Evolutionary conservation across 1,140 invertebrate genomes (phyloP), one percentile per base, ranked within the genome.

Genomic region (Drosophila malerkotliana): DNA sequence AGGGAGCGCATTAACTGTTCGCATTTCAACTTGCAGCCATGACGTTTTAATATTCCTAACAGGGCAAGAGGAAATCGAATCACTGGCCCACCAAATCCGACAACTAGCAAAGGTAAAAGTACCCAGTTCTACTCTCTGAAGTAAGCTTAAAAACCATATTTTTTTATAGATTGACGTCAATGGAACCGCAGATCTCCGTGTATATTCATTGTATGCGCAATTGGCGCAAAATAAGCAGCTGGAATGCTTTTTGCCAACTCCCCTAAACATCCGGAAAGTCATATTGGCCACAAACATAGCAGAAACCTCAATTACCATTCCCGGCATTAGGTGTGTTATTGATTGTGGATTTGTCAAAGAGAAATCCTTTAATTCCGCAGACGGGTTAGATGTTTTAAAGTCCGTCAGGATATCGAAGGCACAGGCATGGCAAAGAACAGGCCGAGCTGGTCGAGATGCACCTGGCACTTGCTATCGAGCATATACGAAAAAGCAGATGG

Each of bases 61-160:
- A 66, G 99, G 99, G 3, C 98, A 99, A 93, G 98, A 99, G 92
- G 99, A 99, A 94, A 99, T 99, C 77, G 98, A 99, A 93, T 94
- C 95, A 3, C 94, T 97, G 60, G 96, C 95, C 39, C 92, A 94
- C 60, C 95, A 95, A 85, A 96, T 98, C 1, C 93, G 94, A 77
- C 94, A 96, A 79, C 94, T 97, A 59, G 94, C 94, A 4, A 96
- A 95, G 91, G 95, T 94, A 91, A 28, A 6, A 32, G 30, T 21
- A 0, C 10, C 7, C 21, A 0, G 1, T 4, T 60, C 12, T 37
- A n/a, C 3, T 28, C 3, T 0, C 3, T 4, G 12, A 37, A 37
- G 2, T 32, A 41, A 18, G 7, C 18, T 14, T 24, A 8, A 56
- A 14, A n/a, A 9, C 24, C 24, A 12, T 3, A 30, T 9, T n/a